These are phyloP conservation scores for Meloidogyne hapla DNA, from an alignment of 1,140 invertebrate species.

Conservation along the genomic window DNA sequence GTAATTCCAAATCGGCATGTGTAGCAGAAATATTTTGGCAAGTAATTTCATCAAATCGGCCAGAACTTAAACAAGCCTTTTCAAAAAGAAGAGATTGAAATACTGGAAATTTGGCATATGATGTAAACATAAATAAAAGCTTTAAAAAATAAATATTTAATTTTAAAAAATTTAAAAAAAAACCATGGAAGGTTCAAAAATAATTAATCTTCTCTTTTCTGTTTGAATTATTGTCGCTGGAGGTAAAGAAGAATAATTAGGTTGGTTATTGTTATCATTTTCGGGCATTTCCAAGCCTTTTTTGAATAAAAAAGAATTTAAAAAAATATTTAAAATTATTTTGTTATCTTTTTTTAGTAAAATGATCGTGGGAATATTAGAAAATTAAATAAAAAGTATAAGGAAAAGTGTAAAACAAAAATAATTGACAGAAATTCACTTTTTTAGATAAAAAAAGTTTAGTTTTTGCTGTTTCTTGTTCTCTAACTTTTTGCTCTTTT, in stretches of 20 bases:
- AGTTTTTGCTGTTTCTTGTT: too few species aligned
- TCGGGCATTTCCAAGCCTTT: neutral
- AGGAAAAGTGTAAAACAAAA: too few species aligned
- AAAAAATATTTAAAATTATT: neutral
- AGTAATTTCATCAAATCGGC: slow-evolving; percentile 11
- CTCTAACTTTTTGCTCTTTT: too few species aligned
- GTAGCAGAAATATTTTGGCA: slow-evolving; percentile 43
- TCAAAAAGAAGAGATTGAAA: slow-evolving; percentile 54
- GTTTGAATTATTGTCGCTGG: neutral
- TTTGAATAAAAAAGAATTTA: neutral
- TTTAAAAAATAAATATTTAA: neutral
- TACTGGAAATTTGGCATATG: slow-evolving; percentile 49
- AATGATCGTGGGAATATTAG: too few species aligned
- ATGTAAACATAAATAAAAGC: slow-evolving; percentile 49
- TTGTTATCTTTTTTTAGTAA: neutral
- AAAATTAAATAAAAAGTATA: too few species aligned
- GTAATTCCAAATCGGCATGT: slow-evolving; percentile 45
- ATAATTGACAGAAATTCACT: too few species aligned
- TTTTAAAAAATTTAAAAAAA: neutral
- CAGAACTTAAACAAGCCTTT: slow-evolving; percentile 44
- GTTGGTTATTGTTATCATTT: neutral
- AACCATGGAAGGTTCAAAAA: neutral
- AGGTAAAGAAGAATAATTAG: slow-evolving; percentile 1
- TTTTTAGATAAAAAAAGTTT: too few species aligned
- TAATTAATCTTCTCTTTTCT: neutral